phyloP scores from a whole-genome alignment of 30 jellyfish, hydroid and myxozoan genomes.

The Aurelia sp. region DNA sequence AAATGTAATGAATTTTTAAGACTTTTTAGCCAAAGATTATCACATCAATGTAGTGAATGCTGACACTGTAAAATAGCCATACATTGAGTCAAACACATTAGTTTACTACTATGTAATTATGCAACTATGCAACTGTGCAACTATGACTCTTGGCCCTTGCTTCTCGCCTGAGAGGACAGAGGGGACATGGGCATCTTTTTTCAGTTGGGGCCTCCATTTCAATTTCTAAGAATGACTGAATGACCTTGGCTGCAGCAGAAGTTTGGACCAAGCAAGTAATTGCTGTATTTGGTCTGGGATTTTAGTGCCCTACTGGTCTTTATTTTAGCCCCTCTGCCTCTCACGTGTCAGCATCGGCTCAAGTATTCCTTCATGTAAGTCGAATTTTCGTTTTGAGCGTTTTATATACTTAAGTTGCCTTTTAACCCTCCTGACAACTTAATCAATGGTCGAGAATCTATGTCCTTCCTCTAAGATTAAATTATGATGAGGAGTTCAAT shows the following conservation, averaged over 20 bases:
- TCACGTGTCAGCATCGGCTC: conserved; percentile 76
- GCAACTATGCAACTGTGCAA: not conserved
- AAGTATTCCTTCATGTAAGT: conserved; percentile 30
- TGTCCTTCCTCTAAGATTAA: too few species aligned
- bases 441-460: too few species aligned
- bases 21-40: not conserved
- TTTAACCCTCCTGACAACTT: too few species aligned
- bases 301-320: conserved; percentile 2
- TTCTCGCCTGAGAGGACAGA: conserved; percentile 73
- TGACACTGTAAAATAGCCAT: too few species aligned
- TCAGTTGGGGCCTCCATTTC: not conserved
- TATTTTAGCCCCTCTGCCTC: conserved; percentile 64
- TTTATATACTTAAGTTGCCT: too few species aligned
- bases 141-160: conserved; percentile 50
- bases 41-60: too few species aligned
- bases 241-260: not conserved
- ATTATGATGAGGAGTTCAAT: too few species aligned
- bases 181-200: conserved; percentile 44
- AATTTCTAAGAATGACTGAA: not conserved
- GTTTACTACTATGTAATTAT: not conserved
- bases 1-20: conserved; percentile 20
- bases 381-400: not conserved
- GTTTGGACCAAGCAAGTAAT: not conserved
- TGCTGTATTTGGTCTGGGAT: not conserved
- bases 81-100: too few species aligned